Evolutionary conservation across 2,797 vertebrate species (phyloP).

Genomic region (Denticeps clupeoides): DNA sequence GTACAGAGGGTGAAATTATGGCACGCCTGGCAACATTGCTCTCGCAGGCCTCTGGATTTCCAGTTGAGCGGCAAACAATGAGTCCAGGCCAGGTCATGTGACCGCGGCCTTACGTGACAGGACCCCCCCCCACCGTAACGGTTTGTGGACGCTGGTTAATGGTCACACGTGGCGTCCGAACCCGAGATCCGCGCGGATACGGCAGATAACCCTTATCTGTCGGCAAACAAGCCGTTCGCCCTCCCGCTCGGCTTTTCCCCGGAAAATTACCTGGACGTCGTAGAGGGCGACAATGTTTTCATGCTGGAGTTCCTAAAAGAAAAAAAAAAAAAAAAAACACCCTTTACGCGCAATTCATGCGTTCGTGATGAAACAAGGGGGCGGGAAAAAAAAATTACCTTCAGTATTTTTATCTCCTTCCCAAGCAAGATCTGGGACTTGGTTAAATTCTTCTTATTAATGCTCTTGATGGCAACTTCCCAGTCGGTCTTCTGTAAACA

Average conservation of each 20-base stretch:
- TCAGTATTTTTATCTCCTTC: slow-evolving; percentile 79
- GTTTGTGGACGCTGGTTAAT: slow-evolving; percentile 6
- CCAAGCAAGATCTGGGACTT: slow-evolving; percentile 85
- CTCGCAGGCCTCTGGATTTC: no score
- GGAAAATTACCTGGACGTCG: slow-evolving; percentile 85
- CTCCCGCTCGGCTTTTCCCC: no score
- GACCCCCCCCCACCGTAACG: slow-evolving; percentile 5
- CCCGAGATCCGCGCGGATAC: no score
- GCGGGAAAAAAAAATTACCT: slow-evolving; percentile 50
- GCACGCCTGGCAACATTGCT: no score
- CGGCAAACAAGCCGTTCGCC: no score
- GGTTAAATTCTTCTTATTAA: slow-evolving; percentile 84
- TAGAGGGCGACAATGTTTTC: slow-evolving; percentile 97
- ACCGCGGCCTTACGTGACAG: slow-evolving; percentile 16
- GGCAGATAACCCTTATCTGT: no score
- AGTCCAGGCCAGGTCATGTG: slow-evolving; percentile 7
- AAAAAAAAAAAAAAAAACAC: slow-evolving; percentile 27
- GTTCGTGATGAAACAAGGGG: neutral
- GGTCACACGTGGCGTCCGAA: neutral
- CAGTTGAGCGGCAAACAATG: no score
- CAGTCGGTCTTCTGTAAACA: slow-evolving; percentile 76
- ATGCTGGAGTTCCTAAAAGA: slow-evolving; percentile 87
- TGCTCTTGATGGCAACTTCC: slow-evolving; percentile 85
- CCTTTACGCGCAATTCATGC: slow-evolving; percentile 5
- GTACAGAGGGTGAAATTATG: no score